Percentiles rank a stretch among this genome's conserved stretches.
phyloP scores from a whole-genome alignment of 2,888 invertebrate genomes.

The Rhagophthalmus giganteus region DNA sequence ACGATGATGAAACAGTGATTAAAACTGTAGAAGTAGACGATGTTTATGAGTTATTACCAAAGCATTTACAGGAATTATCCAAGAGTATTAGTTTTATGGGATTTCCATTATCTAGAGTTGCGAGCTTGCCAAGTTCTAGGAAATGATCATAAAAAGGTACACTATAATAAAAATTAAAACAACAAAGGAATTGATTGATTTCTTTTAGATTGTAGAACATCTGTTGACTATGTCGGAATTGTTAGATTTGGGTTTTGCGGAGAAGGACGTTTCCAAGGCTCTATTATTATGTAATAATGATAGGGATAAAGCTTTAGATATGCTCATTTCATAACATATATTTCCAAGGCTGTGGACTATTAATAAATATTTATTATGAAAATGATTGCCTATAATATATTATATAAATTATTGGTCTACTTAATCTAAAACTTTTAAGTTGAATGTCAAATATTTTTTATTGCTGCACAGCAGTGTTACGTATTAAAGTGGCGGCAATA shows the following conservation, averaged over 20 bases:
- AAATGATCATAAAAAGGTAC: slow-evolving; percentile 82
- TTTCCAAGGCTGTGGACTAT: slow-evolving; percentile 24
- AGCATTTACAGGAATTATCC: slow-evolving; percentile 67
- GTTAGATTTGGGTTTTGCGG: slow-evolving; percentile 81
- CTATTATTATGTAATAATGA: slow-evolving; percentile 78
- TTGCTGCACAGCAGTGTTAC: too few relatives aligned
- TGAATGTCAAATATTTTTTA: neutral
- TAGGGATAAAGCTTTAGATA: slow-evolving; percentile 82
- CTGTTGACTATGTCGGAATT: slow-evolving; percentile 76
- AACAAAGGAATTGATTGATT: slow-evolving; percentile 13
- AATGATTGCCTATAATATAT: too few relatives aligned
- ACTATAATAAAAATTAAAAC: neutral
- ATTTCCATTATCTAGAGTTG: slow-evolving; percentile 79
- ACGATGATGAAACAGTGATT: slow-evolving; percentile 6
- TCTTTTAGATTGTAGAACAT: slow-evolving; percentile 75
- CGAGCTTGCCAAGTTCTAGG: slow-evolving; percentile 79
- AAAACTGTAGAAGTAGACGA: slow-evolving; percentile 46
- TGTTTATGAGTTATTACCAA: slow-evolving; percentile 55
- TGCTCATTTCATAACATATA: slow-evolving; percentile 70
- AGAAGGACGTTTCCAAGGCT: slow-evolving; percentile 73
- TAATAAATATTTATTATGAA: slow-evolving; percentile 21
- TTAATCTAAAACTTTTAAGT: too few relatives aligned
- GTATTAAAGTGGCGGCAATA: too few relatives aligned
- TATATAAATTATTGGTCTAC: too few relatives aligned
- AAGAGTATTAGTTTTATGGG: slow-evolving; percentile 84